Percentiles rank a stretch among this genome's conserved stretches.
phyloP scores from a whole-genome alignment of 2,113 vertebrate species.

The Tachycineta bicolor region DNA sequence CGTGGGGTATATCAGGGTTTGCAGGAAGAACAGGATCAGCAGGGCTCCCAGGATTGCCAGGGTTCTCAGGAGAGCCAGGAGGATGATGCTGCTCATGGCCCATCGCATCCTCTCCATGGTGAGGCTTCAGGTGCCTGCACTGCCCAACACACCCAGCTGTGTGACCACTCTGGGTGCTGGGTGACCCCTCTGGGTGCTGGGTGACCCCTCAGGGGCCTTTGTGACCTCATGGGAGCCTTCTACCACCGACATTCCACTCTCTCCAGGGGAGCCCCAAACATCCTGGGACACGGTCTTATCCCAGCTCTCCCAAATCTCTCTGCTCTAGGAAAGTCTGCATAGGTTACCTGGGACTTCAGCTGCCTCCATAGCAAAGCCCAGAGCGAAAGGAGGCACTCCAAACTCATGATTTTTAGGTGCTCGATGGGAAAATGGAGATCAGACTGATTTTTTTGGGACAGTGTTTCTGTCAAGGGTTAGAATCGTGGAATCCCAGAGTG shows the following conservation, averaged over 20 bases:
- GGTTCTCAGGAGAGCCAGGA: neutral
- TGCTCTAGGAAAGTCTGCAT: neutral
- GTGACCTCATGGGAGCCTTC: neutral
- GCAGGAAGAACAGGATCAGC: neutral
- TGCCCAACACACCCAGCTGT: neutral
- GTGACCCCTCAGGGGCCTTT: neutral
- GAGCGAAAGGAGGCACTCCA: neutral
- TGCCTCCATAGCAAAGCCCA: neutral
- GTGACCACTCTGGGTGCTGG: neutral
- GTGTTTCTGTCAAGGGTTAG: neutral
- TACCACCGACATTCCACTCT: neutral
- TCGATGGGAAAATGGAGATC: neutral
- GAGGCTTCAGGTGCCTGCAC: accelerated
- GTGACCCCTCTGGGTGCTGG: neutral
- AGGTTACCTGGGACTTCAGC: neutral
- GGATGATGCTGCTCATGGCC: accelerated
- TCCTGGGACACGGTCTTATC: neutral
- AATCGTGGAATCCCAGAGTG: neutral
- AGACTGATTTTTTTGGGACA: neutral
- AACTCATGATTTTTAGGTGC: accelerated
- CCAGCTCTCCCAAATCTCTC: neutral
- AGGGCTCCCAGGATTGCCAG: neutral
- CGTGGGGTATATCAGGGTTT: no score
- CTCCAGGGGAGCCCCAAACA: neutral
- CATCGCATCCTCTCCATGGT: accelerated